Base-by-base conservation (phyloP, 1,140 invertebrate genomes). In the Drosophila micromelanica region DNA sequence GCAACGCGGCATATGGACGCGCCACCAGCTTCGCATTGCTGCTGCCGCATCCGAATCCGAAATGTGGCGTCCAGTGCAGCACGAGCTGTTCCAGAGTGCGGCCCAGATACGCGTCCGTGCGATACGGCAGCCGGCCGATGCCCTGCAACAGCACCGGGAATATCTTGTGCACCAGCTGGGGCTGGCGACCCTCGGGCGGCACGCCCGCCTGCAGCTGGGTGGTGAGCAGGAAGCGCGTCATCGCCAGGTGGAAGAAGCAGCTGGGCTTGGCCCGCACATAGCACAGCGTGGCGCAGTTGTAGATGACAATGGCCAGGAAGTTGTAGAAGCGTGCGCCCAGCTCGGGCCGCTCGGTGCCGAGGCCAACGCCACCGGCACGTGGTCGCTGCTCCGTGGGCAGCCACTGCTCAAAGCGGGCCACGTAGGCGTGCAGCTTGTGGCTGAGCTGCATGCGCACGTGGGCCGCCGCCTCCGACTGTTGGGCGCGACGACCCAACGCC, bases 271-370 rank as follows among this genome's bases (percentile, higher is more conserved):
- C 78, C 32, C 91, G 77, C 2, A 87, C 80, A 45, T 92, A 92
- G 2, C 90, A 76, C 2, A 92, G 60, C 5, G 62, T 68, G 5
- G 85, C 63, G 9, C 91, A 92, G 56, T 92, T 91, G 35, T 91
- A 92, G 12, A 92, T 90, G 32, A 92, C 91, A 20, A 92, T 91
- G 5, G 91, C 91, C 15, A 92, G 54, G 17, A 92, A 92, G 38
- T 89, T 92, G 49, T 78, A 92, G 63, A 91, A 91, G 2, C 91
- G 85, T 54, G 87, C 42, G 0, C 61, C 60, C 20, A 91, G 35
- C 30, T 92, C 91, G 0, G 82, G 43, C 2, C 55, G 63, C 7
- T 49, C 46, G 0, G 27, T 27, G 27, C 27, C 27, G 23, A 6
- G 5, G 40, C 32, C 15, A 23, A 5, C 17, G 7, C 57, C 9